phyloP scores from a whole-genome alignment of 2,113 vertebrate species.

The Phoxinus phoxinus region DNA sequence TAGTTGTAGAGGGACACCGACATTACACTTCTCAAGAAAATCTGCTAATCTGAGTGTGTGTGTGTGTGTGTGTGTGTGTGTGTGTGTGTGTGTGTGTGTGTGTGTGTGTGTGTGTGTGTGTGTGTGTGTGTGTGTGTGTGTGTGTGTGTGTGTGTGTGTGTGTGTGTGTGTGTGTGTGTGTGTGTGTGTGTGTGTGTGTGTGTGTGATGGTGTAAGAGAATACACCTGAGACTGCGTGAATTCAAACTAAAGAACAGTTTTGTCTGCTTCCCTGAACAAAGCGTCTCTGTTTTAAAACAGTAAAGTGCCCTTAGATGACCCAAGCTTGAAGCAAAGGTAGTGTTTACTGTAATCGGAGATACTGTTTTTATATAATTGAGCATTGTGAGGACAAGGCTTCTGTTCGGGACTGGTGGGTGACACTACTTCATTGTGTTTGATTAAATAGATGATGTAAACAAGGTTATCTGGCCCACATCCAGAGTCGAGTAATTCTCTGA shows the following conservation, averaged over 20 bases:
- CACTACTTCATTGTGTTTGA: slow-evolving; percentile 38
- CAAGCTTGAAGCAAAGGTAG: slow-evolving; percentile 23
- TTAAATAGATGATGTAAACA: slow-evolving; percentile 31
- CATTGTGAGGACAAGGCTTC: slow-evolving; percentile 37
- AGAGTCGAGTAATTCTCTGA: background rate
- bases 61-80: slow-evolving; percentile 5
- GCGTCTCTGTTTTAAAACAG: slow-evolving; percentile 45
- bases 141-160: slow-evolving; percentile 3
- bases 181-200: slow-evolving; percentile 41
- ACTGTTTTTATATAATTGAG: slow-evolving; percentile 32
- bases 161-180: slow-evolving; percentile 11
- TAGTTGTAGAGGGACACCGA: slow-evolving; percentile 62
- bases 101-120: slow-evolving; percentile 35
- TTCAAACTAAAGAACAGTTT: slow-evolving; percentile 27
- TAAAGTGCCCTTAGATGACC: slow-evolving; percentile 42
- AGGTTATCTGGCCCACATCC: slow-evolving; percentile 23
- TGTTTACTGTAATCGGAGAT: slow-evolving; percentile 49
- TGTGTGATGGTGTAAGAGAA: slow-evolving; percentile 19
- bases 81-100: slow-evolving; percentile 27
- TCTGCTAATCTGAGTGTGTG: slow-evolving; percentile 16
- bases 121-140: slow-evolving; percentile 9
- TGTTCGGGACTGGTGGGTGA: slow-evolving; percentile 25
- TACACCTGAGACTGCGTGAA: slow-evolving; percentile 22
- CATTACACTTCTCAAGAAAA: slow-evolving; percentile 41
- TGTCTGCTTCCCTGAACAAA: slow-evolving; percentile 31